Percentiles rank a stretch among this genome's conserved stretches.
Conservation (phyloP, 2,113 vertebrate species). For the Fukomys damarensis region DNA sequence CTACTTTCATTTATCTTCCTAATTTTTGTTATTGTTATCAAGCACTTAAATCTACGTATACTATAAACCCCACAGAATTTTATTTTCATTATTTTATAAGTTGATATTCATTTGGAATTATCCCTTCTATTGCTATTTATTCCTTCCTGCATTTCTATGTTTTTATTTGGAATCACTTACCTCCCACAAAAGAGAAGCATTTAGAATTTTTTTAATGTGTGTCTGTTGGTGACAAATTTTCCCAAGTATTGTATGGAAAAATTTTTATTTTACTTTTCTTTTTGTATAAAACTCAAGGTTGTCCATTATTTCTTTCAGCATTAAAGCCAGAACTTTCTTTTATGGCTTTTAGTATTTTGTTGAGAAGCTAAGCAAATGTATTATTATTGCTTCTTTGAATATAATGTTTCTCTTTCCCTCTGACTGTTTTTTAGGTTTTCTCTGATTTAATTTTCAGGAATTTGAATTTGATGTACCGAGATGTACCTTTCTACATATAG, state of each 20-base stretch:
- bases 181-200: neutral
- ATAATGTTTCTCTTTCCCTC: neutral
- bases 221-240: neutral
- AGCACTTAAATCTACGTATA: neutral
- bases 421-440: neutral
- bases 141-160: neutral
- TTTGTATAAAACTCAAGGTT: neutral
- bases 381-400: neutral
- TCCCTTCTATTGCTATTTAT: neutral
- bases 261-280: neutral
- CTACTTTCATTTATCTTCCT: neutral
- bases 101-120: neutral
- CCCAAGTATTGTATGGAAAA: neutral
- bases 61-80: neutral
- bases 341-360: neutral
- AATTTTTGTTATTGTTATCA: neutral
- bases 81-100: neutral
- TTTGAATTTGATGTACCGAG: neutral
- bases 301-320: neutral
- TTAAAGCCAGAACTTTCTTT: neutral
- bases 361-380: neutral
- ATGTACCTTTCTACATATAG: neutral
- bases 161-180: neutral
- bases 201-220: neutral
- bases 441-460: neutral